Base-by-base conservation (phyloP, 2,888 invertebrate species). In the Drosophila kanekoi region DNA sequence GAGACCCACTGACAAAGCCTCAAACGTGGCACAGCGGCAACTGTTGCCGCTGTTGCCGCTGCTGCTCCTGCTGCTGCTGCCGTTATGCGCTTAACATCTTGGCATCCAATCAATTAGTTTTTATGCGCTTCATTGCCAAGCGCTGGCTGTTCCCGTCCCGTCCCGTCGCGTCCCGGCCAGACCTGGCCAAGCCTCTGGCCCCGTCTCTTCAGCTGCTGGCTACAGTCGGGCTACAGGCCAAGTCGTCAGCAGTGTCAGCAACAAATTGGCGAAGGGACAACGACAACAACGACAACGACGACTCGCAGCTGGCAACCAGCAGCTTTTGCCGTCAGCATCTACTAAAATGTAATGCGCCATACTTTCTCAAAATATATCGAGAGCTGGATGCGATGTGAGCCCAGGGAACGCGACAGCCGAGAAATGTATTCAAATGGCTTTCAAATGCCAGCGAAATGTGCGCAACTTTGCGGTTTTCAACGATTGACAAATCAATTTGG, bases 51-150 rank as follows among this genome's bases (percentile, higher is more conserved):
- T 14, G 47, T n/a, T 44, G 41, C 51, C 40, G 28, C 32, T 32
- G 28, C 33, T 48, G 76, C 41, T 59, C 71, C 77, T 79, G 87
- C 79, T 48, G 76, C 41, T 59, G 72, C 77, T 79, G 87, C 79
- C 74, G 84, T 83, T 82, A 83, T 84, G 84, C 80, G 82, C 81
- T 81, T 84, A 79, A 80, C 83, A 81, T 81, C 81, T 82, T 87
- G 89, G 87, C 85, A 87, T 87, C 83, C 87, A 85, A 81, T 89
- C 89, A 87, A 87, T 87, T 89, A 87, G 85, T 89, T 87, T 87
- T 87, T 80, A 89, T 87, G 81, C 86, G 81, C 85, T 84, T 79
- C 87, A 82, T 79, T 84, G 84, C 77, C 77, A 84, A 65, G 60
- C 61, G 79, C 72, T 72, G 66, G 61, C 48, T 47, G 62, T 49